phyloP scores from a whole-genome alignment of 2,797 vertebrate genomes.

The Syngnathus rostellatus region DNA sequence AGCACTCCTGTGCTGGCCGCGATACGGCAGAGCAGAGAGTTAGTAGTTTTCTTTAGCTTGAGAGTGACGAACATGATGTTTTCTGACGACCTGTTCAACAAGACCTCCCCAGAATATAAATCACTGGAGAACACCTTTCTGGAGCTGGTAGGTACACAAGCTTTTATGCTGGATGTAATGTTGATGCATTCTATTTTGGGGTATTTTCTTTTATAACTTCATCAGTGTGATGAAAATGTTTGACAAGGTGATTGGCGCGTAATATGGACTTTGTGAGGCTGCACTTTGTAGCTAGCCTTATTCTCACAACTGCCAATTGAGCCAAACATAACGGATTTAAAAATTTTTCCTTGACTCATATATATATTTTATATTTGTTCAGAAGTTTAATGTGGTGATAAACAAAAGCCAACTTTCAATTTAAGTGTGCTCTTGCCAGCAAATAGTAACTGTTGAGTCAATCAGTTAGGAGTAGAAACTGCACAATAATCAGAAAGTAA shows the following conservation, averaged over 20 bases:
- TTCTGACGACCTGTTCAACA: slow-evolving; percentile 88
- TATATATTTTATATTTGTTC: slow-evolving; percentile 16
- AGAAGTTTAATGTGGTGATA: slow-evolving; percentile 8
- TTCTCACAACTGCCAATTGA: slow-evolving; percentile 22
- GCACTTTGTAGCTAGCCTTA: slow-evolving; percentile 44
- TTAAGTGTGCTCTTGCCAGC: background rate
- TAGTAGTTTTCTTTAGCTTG: slow-evolving; percentile 94
- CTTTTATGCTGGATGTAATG: slow-evolving; percentile 55
- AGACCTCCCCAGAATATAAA: slow-evolving; percentile 86
- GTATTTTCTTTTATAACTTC: slow-evolving; percentile 43
- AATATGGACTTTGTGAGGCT: slow-evolving; percentile 28
- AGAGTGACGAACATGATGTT: slow-evolving; percentile 89
- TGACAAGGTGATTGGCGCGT: slow-evolving; percentile 10
- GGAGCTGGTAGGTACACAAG: slow-evolving; percentile 83
- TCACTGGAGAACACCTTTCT: slow-evolving; percentile 86
- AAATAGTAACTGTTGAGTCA: background rate
- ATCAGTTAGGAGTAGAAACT: background rate
- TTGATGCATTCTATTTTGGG: slow-evolving; percentile 51
- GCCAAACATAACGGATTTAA: background rate
- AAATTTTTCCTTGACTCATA: slow-evolving; percentile 17
- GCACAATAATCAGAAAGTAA: background rate
- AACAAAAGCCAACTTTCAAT: slow-evolving; percentile 18
- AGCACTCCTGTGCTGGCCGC: slow-evolving; percentile 72
- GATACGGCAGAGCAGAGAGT: slow-evolving; percentile 71
- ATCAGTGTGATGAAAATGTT: slow-evolving; percentile 4